Evolutionary conservation across 1,140 invertebrate genomes (phyloP), one percentile per base, ranked within the genome.

Genomic region (Plutomurus gul): DNA sequence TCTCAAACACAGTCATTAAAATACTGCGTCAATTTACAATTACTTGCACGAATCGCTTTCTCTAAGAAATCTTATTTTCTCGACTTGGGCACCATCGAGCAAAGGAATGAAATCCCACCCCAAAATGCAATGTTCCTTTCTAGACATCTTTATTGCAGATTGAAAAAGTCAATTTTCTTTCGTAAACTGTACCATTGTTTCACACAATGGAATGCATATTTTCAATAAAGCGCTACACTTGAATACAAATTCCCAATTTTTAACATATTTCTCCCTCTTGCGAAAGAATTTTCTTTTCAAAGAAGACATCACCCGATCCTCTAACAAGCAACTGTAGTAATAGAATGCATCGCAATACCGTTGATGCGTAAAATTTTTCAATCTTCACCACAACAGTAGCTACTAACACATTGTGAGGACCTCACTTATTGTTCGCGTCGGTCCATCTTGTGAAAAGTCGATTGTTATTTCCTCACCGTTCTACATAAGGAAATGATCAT

Each of bases 151-250:
- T 83, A 83, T 83, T 83, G 82, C 82, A 83, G 80, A 83, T 83
- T 83, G 82, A 83, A 83, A 83, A 83, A 83, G 78, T 83, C 82
- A 83, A 83, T 83, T 83, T 83, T 81, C 80, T 75, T 51, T 82
- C 47, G 76, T 83, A 83, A 83, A 83, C 80, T 83, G 81, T 82
- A 76, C 80, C 81, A 83, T 83, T 83, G 80, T 65, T 76, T 82
- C 47, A 47, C n/a, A 77, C 27, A 83, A 81, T 74, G 79, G 65
- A 79, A 79, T 83, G 77, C 74, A 81, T 81, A 75, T 79, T 79
- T 75, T 81, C 82, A 74, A 81, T 82, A 82, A 82, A 82, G 81
- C 80, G 47, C 80, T 72, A 77, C 72, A 80, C 49, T 78, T 65
- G 82, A 82, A 82, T 82, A 82, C 82, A 82, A 82, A 82, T 80